Evolutionary conservation across 1,140 invertebrate species (phyloP).

Genomic region (Drosophila simulans): DNA sequence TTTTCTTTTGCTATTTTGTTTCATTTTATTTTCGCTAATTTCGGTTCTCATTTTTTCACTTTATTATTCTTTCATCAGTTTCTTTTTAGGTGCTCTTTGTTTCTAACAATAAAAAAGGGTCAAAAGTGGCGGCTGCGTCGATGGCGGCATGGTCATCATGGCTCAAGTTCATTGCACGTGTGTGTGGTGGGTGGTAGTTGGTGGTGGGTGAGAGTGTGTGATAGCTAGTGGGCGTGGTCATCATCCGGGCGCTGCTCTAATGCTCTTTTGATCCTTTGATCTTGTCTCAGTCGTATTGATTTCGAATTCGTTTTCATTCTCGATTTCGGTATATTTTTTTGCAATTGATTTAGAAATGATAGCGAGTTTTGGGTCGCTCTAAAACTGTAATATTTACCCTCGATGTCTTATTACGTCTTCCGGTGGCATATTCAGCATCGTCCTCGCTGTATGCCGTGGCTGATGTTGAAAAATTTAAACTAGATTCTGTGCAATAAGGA

Average conservation of each 20-base stretch:
- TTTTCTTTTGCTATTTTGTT: slow-evolving; percentile 39
- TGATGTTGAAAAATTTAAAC: slow-evolving; percentile 85
- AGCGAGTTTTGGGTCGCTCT: slow-evolving; percentile 58
- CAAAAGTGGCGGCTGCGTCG: slow-evolving; percentile 64
- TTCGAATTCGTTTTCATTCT: slow-evolving; percentile 10
- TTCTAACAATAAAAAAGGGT: slow-evolving; percentile 69
- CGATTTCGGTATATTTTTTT: slow-evolving; percentile 9
- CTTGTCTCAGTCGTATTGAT: slow-evolving; percentile 43
- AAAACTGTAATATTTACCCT: slow-evolving; percentile 85
- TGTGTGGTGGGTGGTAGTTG: slow-evolving; percentile 41
- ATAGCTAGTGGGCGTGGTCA: slow-evolving; percentile 42
- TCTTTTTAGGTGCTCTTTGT: slow-evolving; percentile 8
- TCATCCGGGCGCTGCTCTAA: slow-evolving; percentile 57
- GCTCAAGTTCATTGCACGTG: slow-evolving; percentile 42
- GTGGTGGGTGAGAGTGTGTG: slow-evolving; percentile 41
- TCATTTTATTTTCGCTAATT: slow-evolving; percentile 46
- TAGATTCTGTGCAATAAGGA: slow-evolving; percentile 85
- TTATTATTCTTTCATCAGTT: slow-evolving; percentile 27
- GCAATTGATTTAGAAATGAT: slow-evolving; percentile 32
- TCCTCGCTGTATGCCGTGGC: slow-evolving; percentile 86
- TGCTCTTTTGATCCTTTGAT: slow-evolving; percentile 78
- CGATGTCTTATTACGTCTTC: slow-evolving; percentile 86
- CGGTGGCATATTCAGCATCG: slow-evolving; percentile 85
- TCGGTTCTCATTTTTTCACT: slow-evolving; percentile 25
- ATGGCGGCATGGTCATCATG: slow-evolving; percentile 33